A percentile compares a stretch with the other conserved stretches of the same genome.
phyloP scores from a whole-genome alignment of 2,888 invertebrate genomes.

The Netelia virgata region DNA sequence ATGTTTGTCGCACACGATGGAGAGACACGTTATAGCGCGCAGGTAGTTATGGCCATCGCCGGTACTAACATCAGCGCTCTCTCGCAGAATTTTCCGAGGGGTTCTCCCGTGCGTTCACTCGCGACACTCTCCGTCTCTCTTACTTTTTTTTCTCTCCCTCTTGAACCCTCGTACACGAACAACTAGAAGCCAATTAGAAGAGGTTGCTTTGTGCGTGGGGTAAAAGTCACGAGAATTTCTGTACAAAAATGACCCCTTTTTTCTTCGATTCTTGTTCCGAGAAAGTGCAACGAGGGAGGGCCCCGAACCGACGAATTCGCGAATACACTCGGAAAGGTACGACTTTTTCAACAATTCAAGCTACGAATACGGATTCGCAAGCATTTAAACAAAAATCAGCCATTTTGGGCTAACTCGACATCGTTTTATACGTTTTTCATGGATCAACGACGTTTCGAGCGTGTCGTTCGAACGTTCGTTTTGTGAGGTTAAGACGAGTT shows the following conservation, averaged over 20 bases:
- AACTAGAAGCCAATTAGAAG: constrained; percentile 8
- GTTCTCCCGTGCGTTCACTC: background rate
- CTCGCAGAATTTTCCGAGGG: constrained; percentile 39
- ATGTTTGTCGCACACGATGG: constrained; percentile 63
- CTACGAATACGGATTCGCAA: background rate
- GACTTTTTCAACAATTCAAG: background rate
- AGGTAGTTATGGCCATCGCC: constrained; percentile 58
- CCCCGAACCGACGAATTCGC: background rate
- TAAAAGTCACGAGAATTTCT: constrained; percentile 11
- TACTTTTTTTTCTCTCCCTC: background rate
- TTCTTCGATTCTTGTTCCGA: constrained; percentile 31
- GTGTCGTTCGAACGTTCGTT: background rate
- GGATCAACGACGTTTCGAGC: background rate
- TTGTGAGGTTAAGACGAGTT: too few relatives aligned
- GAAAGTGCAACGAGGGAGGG: constrained; percentile 9
- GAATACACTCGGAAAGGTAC: background rate
- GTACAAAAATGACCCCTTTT: constrained; percentile 29
- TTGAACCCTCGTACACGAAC: constrained; percentile 2
- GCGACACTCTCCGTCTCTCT: constrained; percentile 9
- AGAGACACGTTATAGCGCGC: constrained; percentile 58
- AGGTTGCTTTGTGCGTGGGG: background rate
- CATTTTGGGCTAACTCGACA: background rate
- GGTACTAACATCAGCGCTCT: constrained; percentile 28
- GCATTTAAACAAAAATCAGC: background rate
- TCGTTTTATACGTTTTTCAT: background rate